Base-by-base conservation (phyloP, 1,140 invertebrate genomes). In the Heliconius hermathena region DNA sequence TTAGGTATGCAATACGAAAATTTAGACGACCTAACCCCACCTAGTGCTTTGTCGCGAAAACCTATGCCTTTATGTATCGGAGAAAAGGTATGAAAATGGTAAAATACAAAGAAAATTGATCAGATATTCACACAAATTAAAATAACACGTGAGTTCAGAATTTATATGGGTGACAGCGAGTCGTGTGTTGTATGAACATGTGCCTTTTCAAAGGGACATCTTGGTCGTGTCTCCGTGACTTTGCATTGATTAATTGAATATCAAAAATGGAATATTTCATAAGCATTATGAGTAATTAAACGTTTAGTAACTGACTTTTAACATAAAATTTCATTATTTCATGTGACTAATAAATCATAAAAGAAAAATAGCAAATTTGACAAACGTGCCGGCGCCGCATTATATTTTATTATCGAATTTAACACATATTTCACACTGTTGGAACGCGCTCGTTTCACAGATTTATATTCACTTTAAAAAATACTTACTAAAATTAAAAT, bases 401-500 rank as follows among this genome's bases (percentile, higher is more conserved):
- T 83, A 87, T 74, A 86, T 87, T 84, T 86, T 82, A 85, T 85
- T 87, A 88, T 87, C 81, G 81, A 89, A 82, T 87, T 89, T 92
- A 88, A 90, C 91, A 94, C 91, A 91, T 85, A 83, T 87, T 87
- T 85, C 91, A 93, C 90, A 92, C 84, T 74, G 83, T 85, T 82
- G 84, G 82, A 83, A 78, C 71, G 85, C 80, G 78, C 82, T 86
- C 79, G 84, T 90, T 88, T 86, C 92, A 92, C 90, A 91, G 86
- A 90, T 88, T 91, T 88, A 87, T 89, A 84, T 89, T 90, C 92
- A 91, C 90, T 85, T 88, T 88, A 85, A 81, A 89, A 92, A 92
- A 94, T 94, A 95, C 94, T 95, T 95, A 95, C 94, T 78, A 93
- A 91, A 94, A 90, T 84, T 86, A 86, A 91, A 89, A 89, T 87